Percentiles rank a stretch among this genome's conserved stretches.
These are phyloP conservation scores for Lagorchestes hirsutus DNA, from an alignment of 2,797 vertebrate species.

Conservation along the genomic window DNA sequence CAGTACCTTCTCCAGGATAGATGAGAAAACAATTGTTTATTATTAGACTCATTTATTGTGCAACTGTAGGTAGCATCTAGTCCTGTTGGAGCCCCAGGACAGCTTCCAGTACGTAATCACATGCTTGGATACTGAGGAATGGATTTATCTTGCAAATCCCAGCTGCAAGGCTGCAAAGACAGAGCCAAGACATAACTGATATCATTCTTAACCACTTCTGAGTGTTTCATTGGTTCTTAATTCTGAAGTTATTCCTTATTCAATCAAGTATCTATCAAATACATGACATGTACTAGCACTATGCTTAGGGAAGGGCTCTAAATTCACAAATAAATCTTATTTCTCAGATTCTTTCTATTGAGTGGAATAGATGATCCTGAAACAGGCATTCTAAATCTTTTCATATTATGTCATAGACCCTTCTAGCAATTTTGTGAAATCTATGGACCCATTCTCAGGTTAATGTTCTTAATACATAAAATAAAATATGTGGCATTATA, in stretches of 20 bases:
- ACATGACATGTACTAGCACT: neutral
- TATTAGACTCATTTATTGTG: neutral
- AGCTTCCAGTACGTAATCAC: neutral
- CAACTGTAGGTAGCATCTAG: neutral
- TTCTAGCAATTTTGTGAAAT: neutral
- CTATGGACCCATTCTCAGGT: neutral
- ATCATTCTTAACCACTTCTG: neutral
- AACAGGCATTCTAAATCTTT: neutral
- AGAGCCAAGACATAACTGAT: neutral
- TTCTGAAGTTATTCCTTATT: neutral
- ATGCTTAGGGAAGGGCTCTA: neutral
- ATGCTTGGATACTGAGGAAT: neutral
- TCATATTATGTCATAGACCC: neutral
- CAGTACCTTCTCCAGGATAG: neutral
- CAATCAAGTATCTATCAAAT: neutral
- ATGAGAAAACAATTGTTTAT: neutral
- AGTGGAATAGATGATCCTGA: neutral
- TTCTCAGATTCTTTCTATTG: neutral
- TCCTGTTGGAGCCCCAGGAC: neutral
- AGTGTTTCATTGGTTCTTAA: neutral
- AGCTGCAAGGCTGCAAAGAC: neutral
- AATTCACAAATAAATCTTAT: neutral
- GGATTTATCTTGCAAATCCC: neutral
- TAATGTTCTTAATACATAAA: neutral
- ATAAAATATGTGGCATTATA: neutral